Conservation (phyloP, 2,113 vertebrate genomes). For the Xenopus borealis region DNA sequence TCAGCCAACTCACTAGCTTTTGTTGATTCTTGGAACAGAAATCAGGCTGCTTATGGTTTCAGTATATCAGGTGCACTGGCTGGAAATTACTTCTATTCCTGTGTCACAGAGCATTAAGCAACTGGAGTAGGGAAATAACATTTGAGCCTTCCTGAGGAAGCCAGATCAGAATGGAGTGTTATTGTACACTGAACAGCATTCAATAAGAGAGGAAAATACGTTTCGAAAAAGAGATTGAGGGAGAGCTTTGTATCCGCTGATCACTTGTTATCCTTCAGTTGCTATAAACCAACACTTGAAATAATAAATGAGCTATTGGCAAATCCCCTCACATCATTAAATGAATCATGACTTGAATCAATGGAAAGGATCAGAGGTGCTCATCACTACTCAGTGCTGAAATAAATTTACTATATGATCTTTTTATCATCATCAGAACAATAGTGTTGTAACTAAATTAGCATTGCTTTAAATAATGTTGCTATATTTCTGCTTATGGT, state of each 20-base stretch:
- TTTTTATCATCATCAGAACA: neutral
- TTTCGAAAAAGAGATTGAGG: neutral
- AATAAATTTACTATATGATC: neutral
- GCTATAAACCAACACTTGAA: neutral
- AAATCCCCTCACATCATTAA: neutral
- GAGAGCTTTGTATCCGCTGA: neutral
- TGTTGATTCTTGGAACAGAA: slow-evolving; percentile 37
- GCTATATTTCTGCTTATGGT: too few relatives aligned
- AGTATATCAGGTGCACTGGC: slow-evolving; percentile 42
- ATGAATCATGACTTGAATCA: neutral
- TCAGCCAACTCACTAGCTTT: slow-evolving; percentile 28
- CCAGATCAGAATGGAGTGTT: neutral
- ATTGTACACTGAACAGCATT: slow-evolving; percentile 11
- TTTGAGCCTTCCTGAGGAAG: slow-evolving; percentile 24
- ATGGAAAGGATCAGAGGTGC: neutral
- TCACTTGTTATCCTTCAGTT: too few relatives aligned
- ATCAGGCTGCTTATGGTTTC: slow-evolving; percentile 26
- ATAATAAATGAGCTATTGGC: neutral
- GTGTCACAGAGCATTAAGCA: slow-evolving; percentile 41
- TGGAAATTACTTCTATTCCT: slow-evolving; percentile 37
- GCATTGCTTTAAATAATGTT: too few relatives aligned
- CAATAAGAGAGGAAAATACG: neutral
- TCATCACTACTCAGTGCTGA: neutral
- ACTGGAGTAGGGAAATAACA: slow-evolving; percentile 33
- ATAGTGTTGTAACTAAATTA: too few relatives aligned